Base-by-base conservation (phyloP, 2,888 invertebrate species). In the Spicauda simplicius region DNA sequence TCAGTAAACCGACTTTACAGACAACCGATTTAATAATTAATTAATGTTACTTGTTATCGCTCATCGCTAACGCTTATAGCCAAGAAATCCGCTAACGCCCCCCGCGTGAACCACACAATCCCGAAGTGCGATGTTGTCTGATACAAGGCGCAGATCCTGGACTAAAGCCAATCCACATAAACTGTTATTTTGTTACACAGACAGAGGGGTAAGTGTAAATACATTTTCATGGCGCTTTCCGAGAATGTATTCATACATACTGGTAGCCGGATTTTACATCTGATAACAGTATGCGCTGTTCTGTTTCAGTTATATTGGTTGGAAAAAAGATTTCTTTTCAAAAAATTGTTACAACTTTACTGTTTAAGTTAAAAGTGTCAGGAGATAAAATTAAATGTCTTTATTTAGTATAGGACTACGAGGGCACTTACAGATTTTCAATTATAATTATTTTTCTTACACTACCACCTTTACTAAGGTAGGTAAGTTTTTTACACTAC, bases 181-280 rank as follows among this genome's bases (percentile, higher is more conserved):
- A 83, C 80, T 77, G 83, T 77, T 81, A 83, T 82, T 82, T 81
- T 79, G 81, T 79, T 79, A 78, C 76, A 81, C 77, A 73, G 77
- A 80, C 80, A 80, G 77, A 79, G 79, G 74, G 73, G 73, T 74
- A 72, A 73, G 73, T 75, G 72, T 75, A 74, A 78, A 77, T 74
- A 77, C 70, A 74, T 75, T 73, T 71, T 71, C 73, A 73, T 74
- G 68, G 69, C 72, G 70, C 71, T 75, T 73, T 71, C 72, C 70
- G 70, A 68, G 65, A 69, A 72, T 70, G 69, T 64, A 52, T 64
- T 57, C 64, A 33, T 33, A 56, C 64, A 48, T 48, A 33, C 33
- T 33, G 6, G 33, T 8, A 37, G 37, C 64, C 18, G 37, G 58
- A 18, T 33, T 64, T 37, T 33, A 20, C 45, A 37, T 30, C 18